Evolutionary conservation across 2,888 invertebrate species (phyloP), one percentile per base, ranked within the genome.

Genomic region (Carabus problematicus): DNA sequence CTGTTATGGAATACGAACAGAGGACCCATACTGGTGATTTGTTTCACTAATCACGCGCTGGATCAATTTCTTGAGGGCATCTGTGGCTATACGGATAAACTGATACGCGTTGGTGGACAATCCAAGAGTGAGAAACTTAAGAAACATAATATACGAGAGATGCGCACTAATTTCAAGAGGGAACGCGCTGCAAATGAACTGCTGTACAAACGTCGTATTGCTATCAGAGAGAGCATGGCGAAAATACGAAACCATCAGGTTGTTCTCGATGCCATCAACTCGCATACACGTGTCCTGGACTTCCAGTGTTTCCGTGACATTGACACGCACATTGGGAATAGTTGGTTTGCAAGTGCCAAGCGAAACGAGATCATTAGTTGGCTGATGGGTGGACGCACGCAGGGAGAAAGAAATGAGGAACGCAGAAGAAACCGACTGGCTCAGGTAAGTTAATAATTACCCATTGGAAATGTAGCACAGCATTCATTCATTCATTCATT

Each of bases 41-140:
- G 93, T 75, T 93, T 89, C 78, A 94, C 94, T 7, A 95, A 95
- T 82, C 93, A 94, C 78, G 94, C 94, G 4, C 81, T 95, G 52
- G 95, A 95, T 82, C 93, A 94, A 78, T 94, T 95, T 78, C 80
- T 95, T 42, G 89, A 92, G 78, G 91, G 90, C 8, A 82, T 92
- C 8, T 76, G 89, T 0, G 75, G 79, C 29, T 81, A 85, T 1
- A 90, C 90, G 0, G 76, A 84, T 0, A 84, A 84, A 70, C 84
- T 93, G 69, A 82, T 92, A 1, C 84, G 93, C 69, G 82, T 93
- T 64, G 93, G 93, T 0, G 87, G 88, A 39, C 89, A 90, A 75
- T 88, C 89, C 2, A 89, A 88, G 75, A 87, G 85, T 76, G 83
- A 85, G 68, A 75, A 78, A 7, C 76, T 92, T 41, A 80, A 84